phyloP scores from a whole-genome alignment of 2,888 invertebrate species.

The Ennomos fuscantarius region DNA sequence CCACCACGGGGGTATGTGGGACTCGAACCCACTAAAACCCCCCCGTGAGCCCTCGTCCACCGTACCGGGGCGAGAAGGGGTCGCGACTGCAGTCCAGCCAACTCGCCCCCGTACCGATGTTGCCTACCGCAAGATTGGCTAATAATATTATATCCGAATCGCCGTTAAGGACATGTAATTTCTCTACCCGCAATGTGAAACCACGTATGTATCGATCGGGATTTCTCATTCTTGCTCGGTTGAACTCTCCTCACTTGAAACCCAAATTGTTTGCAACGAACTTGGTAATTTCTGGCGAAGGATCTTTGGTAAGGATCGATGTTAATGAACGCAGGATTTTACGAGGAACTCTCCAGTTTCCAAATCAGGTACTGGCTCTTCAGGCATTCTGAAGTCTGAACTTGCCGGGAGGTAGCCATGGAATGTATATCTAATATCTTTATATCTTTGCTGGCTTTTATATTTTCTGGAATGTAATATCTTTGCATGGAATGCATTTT shows the following conservation, averaged over 20 bases:
- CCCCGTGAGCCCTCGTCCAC: no score
- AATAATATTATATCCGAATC: slow-evolving; percentile 46
- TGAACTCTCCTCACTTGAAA: slow-evolving; percentile 79
- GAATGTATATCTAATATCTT: slow-evolving; percentile 53
- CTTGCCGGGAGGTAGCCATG: slow-evolving; percentile 59
- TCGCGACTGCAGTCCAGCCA: no score
- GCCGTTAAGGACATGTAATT: slow-evolving; percentile 64
- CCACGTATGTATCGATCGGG: slow-evolving; percentile 84
- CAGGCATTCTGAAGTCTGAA: slow-evolving; percentile 65
- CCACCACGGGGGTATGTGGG: no score
- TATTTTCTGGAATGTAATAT: no score
- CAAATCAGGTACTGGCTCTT: slow-evolving; percentile 63
- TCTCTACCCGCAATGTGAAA: slow-evolving; percentile 87
- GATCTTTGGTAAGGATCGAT: slow-evolving; percentile 88
- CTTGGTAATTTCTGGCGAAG: slow-evolving; percentile 50
- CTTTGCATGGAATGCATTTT: slow-evolving; percentile 57
- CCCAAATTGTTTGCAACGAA: slow-evolving; percentile 57
- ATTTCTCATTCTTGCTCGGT: slow-evolving; percentile 85
- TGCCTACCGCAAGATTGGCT: no score
- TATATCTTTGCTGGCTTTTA: no score
- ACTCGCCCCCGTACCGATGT: no score
- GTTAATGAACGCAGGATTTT: slow-evolving; percentile 86
- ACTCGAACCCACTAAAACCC: no score
- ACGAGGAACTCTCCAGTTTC: slow-evolving; percentile 81
- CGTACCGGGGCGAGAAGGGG: no score